phyloP scores from a whole-genome alignment of 2,113 vertebrate species.

The Trematomus loennbergii region DNA sequence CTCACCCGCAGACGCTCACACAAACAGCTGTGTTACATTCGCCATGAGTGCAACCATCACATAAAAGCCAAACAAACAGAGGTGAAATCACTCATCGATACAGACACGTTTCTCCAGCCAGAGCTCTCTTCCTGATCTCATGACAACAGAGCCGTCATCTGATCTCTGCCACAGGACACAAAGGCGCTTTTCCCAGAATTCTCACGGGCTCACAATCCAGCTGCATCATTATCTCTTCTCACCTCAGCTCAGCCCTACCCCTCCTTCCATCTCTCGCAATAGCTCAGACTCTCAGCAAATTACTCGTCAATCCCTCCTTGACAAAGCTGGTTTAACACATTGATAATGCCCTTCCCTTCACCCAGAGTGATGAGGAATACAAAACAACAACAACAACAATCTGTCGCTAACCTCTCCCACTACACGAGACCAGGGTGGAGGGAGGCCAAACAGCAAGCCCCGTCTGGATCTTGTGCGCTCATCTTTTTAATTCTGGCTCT shows the following conservation, averaged over 20 bases:
- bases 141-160: constrained; percentile 37
- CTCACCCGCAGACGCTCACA: constrained; percentile 9
- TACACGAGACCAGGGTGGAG: constrained; percentile 4
- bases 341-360: constrained; percentile 12
- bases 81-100: constrained; percentile 22
- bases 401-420: constrained; percentile 4
- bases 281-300: constrained; percentile 43
- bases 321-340: constrained; percentile 35
- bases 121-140: constrained; percentile 44
- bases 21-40: constrained; percentile 27
- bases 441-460: constrained; percentile 18
- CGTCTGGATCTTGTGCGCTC: constrained; percentile 9
- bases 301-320: constrained; percentile 38
- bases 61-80: constrained; percentile 28
- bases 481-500: constrained; percentile 25
- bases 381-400: constrained; percentile 1
- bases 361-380: not conserved
- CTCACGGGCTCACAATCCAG: constrained; percentile 58
- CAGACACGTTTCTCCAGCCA: constrained; percentile 3
- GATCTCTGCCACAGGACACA: constrained; percentile 51
- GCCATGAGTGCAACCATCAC: not conserved
- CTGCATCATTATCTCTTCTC: constrained; percentile 69
- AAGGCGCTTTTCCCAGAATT: constrained; percentile 63
- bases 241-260: constrained; percentile 51
- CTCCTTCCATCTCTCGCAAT: constrained; percentile 35